Conservation (phyloP, 1,140 invertebrate species). For the Eulimnadia texana region DNA sequence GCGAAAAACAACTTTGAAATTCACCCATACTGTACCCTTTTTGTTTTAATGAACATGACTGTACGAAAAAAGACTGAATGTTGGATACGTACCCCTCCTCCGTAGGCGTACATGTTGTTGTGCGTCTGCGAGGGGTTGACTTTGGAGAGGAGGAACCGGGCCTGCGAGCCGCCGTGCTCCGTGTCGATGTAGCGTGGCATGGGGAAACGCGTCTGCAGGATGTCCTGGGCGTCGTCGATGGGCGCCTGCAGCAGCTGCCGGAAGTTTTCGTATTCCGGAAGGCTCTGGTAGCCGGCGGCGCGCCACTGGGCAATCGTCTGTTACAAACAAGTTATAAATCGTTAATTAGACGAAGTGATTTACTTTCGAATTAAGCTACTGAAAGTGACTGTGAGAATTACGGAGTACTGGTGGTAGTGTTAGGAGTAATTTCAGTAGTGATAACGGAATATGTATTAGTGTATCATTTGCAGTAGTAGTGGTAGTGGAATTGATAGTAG, state of each 20-base stretch:
- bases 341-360: conserved; percentile 13
- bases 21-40: not conserved
- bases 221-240: conserved; percentile 92
- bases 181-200: conserved; percentile 98
- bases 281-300: conserved; percentile 83
- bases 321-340: conserved; percentile 22
- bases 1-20: not conserved
- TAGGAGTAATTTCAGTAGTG: too few relatives aligned
- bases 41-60: not conserved
- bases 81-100: conserved; percentile 60
- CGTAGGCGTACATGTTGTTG: conserved; percentile 94
- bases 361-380: too few relatives aligned
- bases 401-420: too few relatives aligned
- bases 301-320: conserved; percentile 95
- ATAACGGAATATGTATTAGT: too few relatives aligned
- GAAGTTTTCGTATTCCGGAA: conserved; percentile 95
- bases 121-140: conserved; percentile 99
- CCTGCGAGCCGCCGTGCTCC: conserved; percentile 93
- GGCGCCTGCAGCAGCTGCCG: conserved; percentile 90
- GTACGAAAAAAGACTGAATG: not conserved
- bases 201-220: conserved; percentile 86
- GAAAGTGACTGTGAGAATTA: conserved; percentile 4
- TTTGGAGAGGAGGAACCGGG: conserved; percentile 93
- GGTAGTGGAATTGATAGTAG: too few relatives aligned
- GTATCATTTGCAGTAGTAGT: too few relatives aligned